These are phyloP conservation scores for Choloepus hoffmanni DNA, from an alignment of 2,113 vertebrate species.

Conservation along the genomic window DNA sequence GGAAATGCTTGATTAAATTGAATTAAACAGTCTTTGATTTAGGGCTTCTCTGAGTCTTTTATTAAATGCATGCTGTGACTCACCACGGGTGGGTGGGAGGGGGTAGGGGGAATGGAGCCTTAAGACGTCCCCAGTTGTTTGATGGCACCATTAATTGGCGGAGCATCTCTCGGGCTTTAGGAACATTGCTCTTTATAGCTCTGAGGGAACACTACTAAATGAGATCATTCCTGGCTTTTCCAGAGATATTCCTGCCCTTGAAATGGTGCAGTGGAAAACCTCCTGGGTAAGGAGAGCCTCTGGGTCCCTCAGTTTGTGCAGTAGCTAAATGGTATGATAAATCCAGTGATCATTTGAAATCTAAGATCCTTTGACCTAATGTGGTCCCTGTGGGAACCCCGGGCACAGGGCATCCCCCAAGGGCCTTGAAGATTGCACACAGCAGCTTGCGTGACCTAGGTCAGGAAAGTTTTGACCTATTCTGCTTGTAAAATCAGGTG, in stretches of 20 bases:
- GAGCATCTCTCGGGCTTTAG: background rate
- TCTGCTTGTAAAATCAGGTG: no score
- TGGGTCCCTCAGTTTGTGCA: background rate
- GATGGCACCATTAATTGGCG: background rate
- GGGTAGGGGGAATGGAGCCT: background rate
- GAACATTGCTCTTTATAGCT: background rate
- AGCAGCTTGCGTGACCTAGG: no score
- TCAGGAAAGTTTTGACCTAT: no score
- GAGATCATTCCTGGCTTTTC: slow-evolving; percentile 28
- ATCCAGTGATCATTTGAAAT: background rate
- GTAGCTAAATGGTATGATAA: background rate
- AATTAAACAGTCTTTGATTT: slow-evolving; percentile 65
- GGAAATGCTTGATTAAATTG: slow-evolving; percentile 58
- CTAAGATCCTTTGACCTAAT: background rate
- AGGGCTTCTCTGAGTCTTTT: background rate
- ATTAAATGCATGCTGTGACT: background rate
- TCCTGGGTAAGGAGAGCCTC: background rate
- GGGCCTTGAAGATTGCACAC: no score
- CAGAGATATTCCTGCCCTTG: background rate
- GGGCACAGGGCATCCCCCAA: no score
- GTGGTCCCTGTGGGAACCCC: background rate
- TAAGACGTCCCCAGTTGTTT: background rate
- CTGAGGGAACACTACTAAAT: background rate
- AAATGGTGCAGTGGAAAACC: background rate
- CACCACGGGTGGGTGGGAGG: background rate